phyloP scores from a whole-genome alignment of 2,113 vertebrate species.

The Eonycteris spelaea region DNA sequence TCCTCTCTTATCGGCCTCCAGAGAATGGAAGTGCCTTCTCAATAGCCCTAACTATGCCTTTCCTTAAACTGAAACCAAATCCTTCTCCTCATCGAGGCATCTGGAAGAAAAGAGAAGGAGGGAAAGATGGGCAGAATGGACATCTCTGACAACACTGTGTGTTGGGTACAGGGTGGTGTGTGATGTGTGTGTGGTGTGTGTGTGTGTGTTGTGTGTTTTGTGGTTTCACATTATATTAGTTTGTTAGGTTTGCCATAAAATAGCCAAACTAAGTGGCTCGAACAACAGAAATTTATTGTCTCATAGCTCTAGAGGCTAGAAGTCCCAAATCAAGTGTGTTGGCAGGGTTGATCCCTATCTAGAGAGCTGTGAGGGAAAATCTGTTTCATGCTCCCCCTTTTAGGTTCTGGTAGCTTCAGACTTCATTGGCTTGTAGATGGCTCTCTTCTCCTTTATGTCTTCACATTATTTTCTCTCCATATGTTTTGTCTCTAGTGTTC shows the following conservation, averaged over 20 bases:
- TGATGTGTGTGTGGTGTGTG: neutral
- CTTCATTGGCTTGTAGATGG: neutral
- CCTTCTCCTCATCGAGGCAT: neutral
- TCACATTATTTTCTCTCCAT: neutral
- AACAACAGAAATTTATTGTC: neutral
- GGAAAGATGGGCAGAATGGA: no score
- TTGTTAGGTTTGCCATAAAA: neutral
- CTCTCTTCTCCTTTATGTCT: neutral
- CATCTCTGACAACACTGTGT: neutral
- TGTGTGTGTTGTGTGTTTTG: neutral
- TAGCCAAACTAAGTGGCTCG: neutral
- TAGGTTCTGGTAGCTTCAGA: neutral
- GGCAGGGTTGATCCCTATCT: neutral
- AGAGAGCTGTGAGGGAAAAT: neutral
- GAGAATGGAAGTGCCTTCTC: neutral
- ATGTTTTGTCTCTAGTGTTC: neutral
- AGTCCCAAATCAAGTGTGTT: neutral
- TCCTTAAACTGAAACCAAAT: neutral
- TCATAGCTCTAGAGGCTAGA: neutral
- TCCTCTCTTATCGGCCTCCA: neutral
- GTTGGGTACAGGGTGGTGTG: neutral
- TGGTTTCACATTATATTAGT: neutral
- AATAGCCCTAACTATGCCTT: neutral
- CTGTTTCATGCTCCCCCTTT: neutral
- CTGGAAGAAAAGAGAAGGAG: neutral